A percentile compares a stretch with the other conserved stretches of the same genome.
These are phyloP conservation scores for Sclerurus mexicanus DNA, from an alignment of 2,113 vertebrate genomes.

Conservation along the genomic window DNA sequence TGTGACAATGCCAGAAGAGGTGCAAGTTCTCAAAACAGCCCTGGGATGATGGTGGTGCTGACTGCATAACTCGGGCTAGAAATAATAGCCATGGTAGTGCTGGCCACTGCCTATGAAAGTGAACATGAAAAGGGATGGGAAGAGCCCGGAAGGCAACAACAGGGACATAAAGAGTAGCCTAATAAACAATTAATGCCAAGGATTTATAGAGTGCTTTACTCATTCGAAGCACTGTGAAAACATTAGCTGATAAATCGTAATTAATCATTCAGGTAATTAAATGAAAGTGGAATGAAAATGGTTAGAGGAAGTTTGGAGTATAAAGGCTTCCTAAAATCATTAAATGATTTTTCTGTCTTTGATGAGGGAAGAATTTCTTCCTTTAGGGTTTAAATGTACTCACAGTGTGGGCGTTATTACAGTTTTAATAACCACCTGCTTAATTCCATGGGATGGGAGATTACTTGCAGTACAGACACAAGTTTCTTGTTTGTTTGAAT, in stretches of 20 bases:
- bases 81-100: not conserved
- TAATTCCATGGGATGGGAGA: slow-evolving; percentile 14
- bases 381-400: slow-evolving; percentile 21
- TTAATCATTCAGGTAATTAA: slow-evolving; percentile 54
- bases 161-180: not conserved
- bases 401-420: not conserved
- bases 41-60: not conserved
- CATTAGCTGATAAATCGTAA: slow-evolving; percentile 22
- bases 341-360: slow-evolving; percentile 12
- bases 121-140: not conserved
- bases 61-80: not conserved
- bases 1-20: not conserved
- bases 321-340: slow-evolving; percentile 34
- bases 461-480: not conserved
- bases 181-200: not conserved
- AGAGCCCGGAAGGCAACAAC: not conserved
- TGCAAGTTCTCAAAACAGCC: not conserved
- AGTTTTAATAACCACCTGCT: slow-evolving; percentile 42
- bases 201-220: not conserved
- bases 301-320: slow-evolving; percentile 33
- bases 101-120: not conserved
- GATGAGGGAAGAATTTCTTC: slow-evolving; percentile 41
- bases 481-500: not conserved
- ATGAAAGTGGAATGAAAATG: slow-evolving; percentile 2
- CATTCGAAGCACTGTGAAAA: not conserved